phyloP scores from a whole-genome alignment of 2,797 vertebrate genomes.

The Dendrocincla tyrannina region DNA sequence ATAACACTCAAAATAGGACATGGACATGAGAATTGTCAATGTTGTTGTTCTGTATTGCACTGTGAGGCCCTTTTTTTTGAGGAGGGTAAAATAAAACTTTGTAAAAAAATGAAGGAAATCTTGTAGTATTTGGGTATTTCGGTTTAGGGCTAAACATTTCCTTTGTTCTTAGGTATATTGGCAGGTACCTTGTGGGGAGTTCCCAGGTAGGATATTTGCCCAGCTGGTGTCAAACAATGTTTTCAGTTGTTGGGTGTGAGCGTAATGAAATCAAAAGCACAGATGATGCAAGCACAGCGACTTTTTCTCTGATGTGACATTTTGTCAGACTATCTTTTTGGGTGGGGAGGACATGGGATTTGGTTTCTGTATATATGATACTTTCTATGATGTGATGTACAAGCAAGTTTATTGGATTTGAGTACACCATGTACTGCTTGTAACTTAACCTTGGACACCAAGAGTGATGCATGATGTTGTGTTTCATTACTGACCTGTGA shows the following conservation, averaged over 20 bases:
- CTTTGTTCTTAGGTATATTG: neutral
- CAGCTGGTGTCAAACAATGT: neutral
- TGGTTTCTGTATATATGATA: neutral
- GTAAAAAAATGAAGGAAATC: neutral
- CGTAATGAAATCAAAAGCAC: neutral
- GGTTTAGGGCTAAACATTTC: neutral
- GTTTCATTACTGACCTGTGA: neutral
- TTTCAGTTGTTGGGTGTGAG: neutral
- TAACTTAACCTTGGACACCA: neutral
- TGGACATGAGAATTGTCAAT: fast-evolving
- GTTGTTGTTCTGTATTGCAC: neutral
- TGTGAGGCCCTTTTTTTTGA: neutral
- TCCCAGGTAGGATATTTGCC: neutral
- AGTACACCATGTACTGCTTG: neutral
- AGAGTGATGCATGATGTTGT: neutral
- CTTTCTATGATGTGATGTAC: neutral
- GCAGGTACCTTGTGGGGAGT: neutral
- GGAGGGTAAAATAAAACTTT: neutral
- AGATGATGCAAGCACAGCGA: fast-evolving
- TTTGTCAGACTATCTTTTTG: neutral
- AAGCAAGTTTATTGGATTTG: neutral
- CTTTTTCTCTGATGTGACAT: neutral
- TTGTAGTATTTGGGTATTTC: neutral
- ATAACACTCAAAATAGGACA: neutral
- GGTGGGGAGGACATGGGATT: neutral